Conservation (phyloP, 2,113 vertebrate genomes). For the Eidolon helvum region DNA sequence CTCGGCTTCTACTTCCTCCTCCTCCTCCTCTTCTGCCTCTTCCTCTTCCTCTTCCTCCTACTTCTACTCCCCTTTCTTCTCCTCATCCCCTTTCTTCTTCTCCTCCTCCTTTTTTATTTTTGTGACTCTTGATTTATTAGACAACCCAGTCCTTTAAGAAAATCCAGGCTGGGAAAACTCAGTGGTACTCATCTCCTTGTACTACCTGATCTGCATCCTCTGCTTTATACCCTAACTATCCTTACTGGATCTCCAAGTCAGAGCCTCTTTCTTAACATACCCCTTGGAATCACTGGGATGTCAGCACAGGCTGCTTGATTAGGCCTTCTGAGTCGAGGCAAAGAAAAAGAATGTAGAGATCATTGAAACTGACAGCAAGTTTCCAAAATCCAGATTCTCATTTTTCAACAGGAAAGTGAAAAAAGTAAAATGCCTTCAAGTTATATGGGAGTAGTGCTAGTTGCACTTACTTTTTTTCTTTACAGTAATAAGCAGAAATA, state of each 20-base stretch:
- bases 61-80: no score
- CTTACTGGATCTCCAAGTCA: neutral
- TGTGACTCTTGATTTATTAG: neutral
- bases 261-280: neutral
- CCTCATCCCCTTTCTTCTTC: no score
- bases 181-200: neutral
- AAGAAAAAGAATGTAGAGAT: conserved; percentile 14
- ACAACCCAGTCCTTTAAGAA: neutral
- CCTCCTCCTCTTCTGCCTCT: no score
- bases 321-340: neutral
- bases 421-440: conserved; percentile 34
- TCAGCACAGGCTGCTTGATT: neutral
- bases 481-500: neutral
- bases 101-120: neutral
- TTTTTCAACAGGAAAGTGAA: neutral
- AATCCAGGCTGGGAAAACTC: neutral
- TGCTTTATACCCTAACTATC: neutral
- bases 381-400: neutral
- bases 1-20: no score
- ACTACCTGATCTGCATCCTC: neutral
- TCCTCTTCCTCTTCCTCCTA: no score
- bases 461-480: neutral
- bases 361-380: neutral
- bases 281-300: neutral
- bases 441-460: neutral